Conservation (phyloP, 2,888 invertebrate genomes). For the Drosophila trichaetosa region DNA sequence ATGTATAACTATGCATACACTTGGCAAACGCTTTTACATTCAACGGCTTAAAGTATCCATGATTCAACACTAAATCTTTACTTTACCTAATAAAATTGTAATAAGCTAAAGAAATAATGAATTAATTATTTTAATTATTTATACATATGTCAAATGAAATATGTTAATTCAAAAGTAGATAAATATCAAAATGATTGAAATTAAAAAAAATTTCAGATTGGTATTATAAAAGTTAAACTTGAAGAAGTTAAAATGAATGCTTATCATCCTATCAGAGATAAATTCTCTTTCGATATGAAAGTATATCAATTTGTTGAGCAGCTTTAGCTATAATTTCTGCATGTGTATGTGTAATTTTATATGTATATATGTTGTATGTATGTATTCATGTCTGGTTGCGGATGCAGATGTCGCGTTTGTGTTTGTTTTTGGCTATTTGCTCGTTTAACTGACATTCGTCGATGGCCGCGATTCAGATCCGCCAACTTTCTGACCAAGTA, state of each 20-base stretch:
- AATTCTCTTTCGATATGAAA: background rate
- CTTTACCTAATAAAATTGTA: background rate
- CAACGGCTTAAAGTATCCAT: background rate
- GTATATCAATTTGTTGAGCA: background rate
- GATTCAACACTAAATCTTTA: background rate
- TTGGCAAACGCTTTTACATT: background rate
- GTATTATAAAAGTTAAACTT: background rate
- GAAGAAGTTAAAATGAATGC: background rate
- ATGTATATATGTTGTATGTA: slow-evolving; percentile 8
- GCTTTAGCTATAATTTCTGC: background rate
- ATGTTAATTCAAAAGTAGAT: background rate
- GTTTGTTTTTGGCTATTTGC: slow-evolving; percentile 68
- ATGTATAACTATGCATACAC: background rate
- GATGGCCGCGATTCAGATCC: slow-evolving; percentile 34
- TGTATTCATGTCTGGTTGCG: slow-evolving; percentile 13
- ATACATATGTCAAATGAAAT: background rate
- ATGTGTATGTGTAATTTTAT: background rate
- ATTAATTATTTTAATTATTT: background rate
- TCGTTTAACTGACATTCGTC: slow-evolving; percentile 73
- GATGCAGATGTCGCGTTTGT: slow-evolving; percentile 61
- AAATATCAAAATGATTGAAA: background rate
- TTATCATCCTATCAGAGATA: background rate
- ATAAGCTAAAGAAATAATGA: background rate
- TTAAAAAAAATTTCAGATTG: accelerated
- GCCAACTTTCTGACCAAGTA: slow-evolving; percentile 57